Evolutionary conservation across 2,113 vertebrate species (phyloP).

Genomic region (Cettia cetti): DNA sequence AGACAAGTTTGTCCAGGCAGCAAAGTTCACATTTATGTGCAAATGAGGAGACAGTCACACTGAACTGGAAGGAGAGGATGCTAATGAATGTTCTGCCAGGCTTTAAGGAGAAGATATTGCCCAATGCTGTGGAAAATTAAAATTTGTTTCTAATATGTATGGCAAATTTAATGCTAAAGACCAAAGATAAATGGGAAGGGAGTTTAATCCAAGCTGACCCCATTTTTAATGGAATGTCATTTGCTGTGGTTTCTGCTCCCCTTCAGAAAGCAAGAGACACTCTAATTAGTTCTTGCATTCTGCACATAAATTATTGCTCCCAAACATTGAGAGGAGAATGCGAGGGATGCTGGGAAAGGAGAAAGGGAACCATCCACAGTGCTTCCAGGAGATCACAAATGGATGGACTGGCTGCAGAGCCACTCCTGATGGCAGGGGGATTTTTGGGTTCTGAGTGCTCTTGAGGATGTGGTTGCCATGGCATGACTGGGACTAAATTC

Average conservation of each 20-base stretch:
- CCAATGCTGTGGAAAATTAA: constrained; percentile 72
- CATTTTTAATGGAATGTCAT: constrained; percentile 44
- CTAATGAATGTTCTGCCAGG: constrained; percentile 58
- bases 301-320: constrained; percentile 17
- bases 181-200: constrained; percentile 45
- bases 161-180: constrained; percentile 68
- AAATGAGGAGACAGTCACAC: constrained; percentile 46
- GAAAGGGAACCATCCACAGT: not conserved
- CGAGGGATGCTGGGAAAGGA: not conserved
- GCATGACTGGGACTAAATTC: not conserved
- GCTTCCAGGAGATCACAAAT: not conserved
- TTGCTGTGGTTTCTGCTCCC: constrained; percentile 18
- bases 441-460: not conserved
- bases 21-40: constrained; percentile 56
- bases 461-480: not conserved
- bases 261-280: not conserved
- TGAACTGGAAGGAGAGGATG: constrained; percentile 28
- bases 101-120: constrained; percentile 65
- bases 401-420: not conserved
- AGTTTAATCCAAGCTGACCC: constrained; percentile 40
- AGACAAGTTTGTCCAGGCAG: not conserved
- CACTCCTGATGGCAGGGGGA: not conserved
- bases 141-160: constrained; percentile 61
- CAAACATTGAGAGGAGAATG: not conserved
- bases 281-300: constrained; percentile 40